Evolutionary conservation across 2,113 vertebrate species (phyloP).

Genomic region (Psilopogon haemacephalus): DNA sequence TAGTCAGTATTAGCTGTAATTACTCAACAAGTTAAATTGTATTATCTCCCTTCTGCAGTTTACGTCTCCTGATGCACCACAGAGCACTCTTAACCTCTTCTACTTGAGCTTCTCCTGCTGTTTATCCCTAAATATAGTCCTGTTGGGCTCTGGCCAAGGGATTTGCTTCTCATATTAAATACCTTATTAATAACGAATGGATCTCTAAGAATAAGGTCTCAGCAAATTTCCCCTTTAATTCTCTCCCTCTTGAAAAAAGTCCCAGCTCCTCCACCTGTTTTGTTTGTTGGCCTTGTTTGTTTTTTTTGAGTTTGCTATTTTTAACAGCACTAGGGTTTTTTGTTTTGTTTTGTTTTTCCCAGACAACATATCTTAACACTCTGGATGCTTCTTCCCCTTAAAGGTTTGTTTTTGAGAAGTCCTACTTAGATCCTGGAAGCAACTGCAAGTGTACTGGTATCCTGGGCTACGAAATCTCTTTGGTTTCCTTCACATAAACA

Average conservation of each 20-base stretch:
- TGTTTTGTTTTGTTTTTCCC: background rate
- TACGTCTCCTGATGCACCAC: background rate
- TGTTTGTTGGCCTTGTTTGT: no score
- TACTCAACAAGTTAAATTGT: background rate
- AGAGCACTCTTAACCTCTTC: background rate
- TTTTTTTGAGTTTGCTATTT: background rate
- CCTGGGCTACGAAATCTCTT: constrained; percentile 46
- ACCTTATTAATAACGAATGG: background rate
- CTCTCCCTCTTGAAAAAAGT: background rate
- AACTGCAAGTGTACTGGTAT: constrained; percentile 13
- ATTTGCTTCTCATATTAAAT: background rate
- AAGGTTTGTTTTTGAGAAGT: constrained; percentile 23
- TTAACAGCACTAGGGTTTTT: background rate
- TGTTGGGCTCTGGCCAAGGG: background rate
- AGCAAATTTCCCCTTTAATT: background rate
- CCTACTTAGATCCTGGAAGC: constrained; percentile 1
- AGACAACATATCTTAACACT: background rate
- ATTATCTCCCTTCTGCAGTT: background rate
- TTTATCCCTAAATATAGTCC: background rate
- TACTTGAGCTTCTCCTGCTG: background rate
- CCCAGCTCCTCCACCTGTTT: background rate
- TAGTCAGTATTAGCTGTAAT: background rate
- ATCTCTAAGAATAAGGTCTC: background rate
- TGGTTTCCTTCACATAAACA: constrained; percentile 48
- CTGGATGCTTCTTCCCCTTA: background rate